These are phyloP conservation scores for Corapipo altera DNA, from an alignment of 2,113 vertebrate species.

Conservation along the genomic window DNA sequence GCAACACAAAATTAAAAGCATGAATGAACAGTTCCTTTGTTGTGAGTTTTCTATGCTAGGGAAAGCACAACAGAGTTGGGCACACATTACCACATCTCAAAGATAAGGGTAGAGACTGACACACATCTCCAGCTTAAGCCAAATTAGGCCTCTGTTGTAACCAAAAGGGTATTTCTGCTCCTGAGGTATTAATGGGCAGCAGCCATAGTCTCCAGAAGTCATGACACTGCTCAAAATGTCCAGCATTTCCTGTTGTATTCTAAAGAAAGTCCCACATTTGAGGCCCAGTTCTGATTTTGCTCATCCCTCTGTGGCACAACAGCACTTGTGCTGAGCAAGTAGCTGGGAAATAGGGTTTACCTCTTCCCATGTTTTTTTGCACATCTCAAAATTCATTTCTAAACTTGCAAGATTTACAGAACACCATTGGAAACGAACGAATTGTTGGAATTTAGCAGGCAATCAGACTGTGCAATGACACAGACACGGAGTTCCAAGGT, in stretches of 20 bases:
- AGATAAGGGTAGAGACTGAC: background rate
- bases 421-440: background rate
- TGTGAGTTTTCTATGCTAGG: background rate
- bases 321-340: background rate
- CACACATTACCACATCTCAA: too few relatives aligned
- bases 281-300: background rate
- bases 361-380: background rate
- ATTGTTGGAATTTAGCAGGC: background rate
- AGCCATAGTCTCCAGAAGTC: background rate
- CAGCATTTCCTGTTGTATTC: background rate
- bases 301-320: background rate
- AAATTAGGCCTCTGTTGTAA: background rate
- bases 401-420: background rate
- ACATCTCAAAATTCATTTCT: background rate
- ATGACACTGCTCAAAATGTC: background rate
- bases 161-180: background rate
- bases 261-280: background rate
- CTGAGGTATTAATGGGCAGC: rapidly evolving
- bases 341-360: background rate
- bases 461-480: background rate
- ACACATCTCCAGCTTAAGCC: rapidly evolving
- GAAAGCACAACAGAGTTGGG: background rate
- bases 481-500: background rate
- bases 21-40: rapidly evolving
- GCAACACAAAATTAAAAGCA: background rate